A percentile compares a stretch with the other conserved stretches of the same genome.
phyloP scores from a whole-genome alignment of 1,140 invertebrate genomes.

The Zaprionus ornatus region DNA sequence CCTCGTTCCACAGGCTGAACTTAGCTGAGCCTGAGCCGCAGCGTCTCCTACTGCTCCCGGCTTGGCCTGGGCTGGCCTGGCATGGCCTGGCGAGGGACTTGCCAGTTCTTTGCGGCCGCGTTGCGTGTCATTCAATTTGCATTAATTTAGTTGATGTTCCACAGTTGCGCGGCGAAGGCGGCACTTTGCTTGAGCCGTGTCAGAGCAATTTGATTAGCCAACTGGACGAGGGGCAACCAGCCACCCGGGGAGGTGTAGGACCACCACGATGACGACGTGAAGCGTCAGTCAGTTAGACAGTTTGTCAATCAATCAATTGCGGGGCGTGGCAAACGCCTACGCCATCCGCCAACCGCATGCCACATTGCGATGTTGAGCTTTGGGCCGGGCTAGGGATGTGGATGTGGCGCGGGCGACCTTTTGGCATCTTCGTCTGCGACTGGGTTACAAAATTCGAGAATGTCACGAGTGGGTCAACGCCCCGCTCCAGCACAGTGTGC shows the following conservation, averaged over 20 bases:
- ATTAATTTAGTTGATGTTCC: constrained; percentile 76
- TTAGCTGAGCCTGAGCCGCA: not conserved
- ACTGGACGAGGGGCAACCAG: not conserved
- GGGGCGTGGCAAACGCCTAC: constrained; percentile 25
- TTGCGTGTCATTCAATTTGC: constrained; percentile 78
- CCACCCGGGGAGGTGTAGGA: too few species aligned
- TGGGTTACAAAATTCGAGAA: constrained; percentile 25
- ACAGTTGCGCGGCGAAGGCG: constrained; percentile 37
- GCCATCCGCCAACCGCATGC: not conserved
- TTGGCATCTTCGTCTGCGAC: not conserved
- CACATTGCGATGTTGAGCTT: not conserved
- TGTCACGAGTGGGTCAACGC: constrained; percentile 46
- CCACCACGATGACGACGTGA: not conserved
- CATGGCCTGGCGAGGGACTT: constrained; percentile 22
- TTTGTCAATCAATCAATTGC: constrained; percentile 61
- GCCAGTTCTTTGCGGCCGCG: constrained; percentile 57
- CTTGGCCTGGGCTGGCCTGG: not conserved
- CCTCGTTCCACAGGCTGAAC: not conserved
- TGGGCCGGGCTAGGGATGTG: not conserved
- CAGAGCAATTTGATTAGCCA: constrained; percentile 68
- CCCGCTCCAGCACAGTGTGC: constrained; percentile 19
- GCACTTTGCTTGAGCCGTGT: constrained; percentile 33
- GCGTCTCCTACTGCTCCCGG: not conserved
- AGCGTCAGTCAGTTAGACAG: constrained; percentile 44
- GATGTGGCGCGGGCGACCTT: constrained; percentile 6